Percentiles rank a stretch among this genome's conserved stretches.
These are phyloP conservation scores for Camarhynchus parvulus DNA, from an alignment of 2,113 vertebrate species.

Conservation along the genomic window DNA sequence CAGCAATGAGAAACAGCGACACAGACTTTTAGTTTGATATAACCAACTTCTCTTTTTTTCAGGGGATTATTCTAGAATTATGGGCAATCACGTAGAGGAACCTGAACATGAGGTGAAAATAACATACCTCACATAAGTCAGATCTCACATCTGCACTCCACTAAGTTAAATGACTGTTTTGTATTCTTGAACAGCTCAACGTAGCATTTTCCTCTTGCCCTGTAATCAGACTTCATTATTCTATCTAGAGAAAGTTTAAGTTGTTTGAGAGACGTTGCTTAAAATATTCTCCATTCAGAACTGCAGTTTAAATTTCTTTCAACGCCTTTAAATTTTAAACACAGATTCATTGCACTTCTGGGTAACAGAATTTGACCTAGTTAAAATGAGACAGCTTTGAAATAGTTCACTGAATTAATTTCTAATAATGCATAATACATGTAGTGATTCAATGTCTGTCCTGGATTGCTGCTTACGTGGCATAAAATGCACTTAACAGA, in stretches of 20 bases:
- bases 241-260: conserved; percentile 84
- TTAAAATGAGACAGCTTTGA: conserved; percentile 31
- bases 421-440: conserved; percentile 15
- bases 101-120: conserved; percentile 81
- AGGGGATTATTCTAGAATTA: conserved; percentile 82
- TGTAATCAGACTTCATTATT: conserved; percentile 82
- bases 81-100: conserved; percentile 81
- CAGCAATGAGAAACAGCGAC: neutral
- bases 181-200: conserved; percentile 75
- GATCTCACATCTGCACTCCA: conserved; percentile 77
- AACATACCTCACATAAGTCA: conserved; percentile 78
- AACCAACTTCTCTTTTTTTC: conserved; percentile 69
- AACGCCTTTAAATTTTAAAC: neutral
- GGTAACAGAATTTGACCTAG: conserved; percentile 36
- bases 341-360: conserved; percentile 27
- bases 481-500: neutral
- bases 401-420: conserved; percentile 23
- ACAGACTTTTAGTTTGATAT: neutral
- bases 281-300: neutral
- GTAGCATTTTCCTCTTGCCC: conserved; percentile 79
- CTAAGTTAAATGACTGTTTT: conserved; percentile 82
- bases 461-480: neutral
- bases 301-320: neutral
- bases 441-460: neutral
- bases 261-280: neutral